These are phyloP conservation scores for Mylabris phalerata DNA, from an alignment of 1,140 invertebrate genomes.

Conservation along the genomic window DNA sequence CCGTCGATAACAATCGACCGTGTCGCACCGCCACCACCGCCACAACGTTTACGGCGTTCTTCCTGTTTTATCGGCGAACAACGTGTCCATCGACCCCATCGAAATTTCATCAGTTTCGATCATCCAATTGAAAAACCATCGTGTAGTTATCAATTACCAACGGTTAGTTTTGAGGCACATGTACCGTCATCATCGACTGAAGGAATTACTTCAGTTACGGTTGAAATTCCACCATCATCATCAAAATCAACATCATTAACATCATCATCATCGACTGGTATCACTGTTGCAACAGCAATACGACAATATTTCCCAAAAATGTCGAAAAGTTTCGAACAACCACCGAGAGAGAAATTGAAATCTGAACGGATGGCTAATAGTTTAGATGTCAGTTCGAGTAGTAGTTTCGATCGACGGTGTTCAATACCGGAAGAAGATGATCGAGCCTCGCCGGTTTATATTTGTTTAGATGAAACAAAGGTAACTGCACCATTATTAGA, in stretches of 20 bases:
- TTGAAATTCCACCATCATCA: constrained; percentile 6
- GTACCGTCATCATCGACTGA: constrained; percentile 13
- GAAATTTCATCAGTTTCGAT: constrained; percentile 39
- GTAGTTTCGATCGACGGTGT: constrained; percentile 25
- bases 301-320: constrained; percentile 18
- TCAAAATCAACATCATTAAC: not conserved
- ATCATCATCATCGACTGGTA: too few species aligned
- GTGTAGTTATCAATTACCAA: constrained; percentile 31
- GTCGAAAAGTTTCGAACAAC: constrained; percentile 36
- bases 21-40: constrained; percentile 10
- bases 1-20: constrained; percentile 35
- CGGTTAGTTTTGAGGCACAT: constrained; percentile 34
- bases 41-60: constrained; percentile 21
- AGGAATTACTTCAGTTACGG: constrained; percentile 13
- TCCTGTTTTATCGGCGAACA: constrained; percentile 34
- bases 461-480: constrained; percentile 34
- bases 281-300: too few species aligned
- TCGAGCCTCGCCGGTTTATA: constrained; percentile 22
- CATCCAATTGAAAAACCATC: constrained; percentile 28
- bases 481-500: constrained; percentile 33
- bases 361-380: constrained; percentile 33
- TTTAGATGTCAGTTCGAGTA: constrained; percentile 29
- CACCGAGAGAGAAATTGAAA: constrained; percentile 17
- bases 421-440: constrained; percentile 29
- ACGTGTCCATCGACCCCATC: constrained; percentile 19